Evolutionary conservation across 2,113 vertebrate genomes (phyloP), one percentile per base, ranked within the genome.

Genomic region (Alaudala cheleensis): DNA sequence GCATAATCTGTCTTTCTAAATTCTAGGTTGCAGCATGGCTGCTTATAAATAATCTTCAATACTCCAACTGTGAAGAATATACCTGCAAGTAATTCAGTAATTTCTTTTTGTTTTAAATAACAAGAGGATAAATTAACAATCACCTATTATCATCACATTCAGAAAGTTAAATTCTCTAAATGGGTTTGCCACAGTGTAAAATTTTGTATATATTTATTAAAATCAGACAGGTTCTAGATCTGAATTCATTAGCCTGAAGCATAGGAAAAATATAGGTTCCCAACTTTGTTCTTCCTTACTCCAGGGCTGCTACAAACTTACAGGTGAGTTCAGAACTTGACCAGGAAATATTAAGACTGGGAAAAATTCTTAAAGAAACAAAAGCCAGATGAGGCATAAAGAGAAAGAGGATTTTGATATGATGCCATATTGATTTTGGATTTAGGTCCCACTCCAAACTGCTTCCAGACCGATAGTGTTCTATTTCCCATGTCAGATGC

Each of bases 201-300:
- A n/a, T 67, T 51, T 64, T n/a, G 3, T 60, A 64, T 64, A 47
- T 44, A 71, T 28, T 20, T 34, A 25, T 81, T 83, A 56, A 80
- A 66, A 79, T 49, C 28, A 60, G 7, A 8, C 34, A 70, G n/a
- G 26, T 37, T 80, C 31, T 80, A 66, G 45, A 90, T 33, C 37
- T n/a, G 26, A 92, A 76, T 69, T 53, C 22, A 53, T 65, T 49
- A 65, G 8, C 40, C 50, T 57, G 58, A 87, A 70, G 51, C 21
- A 40, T 0, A 80, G 29, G 44, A 84, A 95, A 95, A 24, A n/a
- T 45, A 69, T 0, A 0, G 33, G 29, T 2, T 24, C 17, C 6
- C 15, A 34, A 2, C 4, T 54, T 57, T 33, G 10, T 50, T 85
- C 18, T 45, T 76, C n/a, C 44, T 86, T 91, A 51, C 28, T 81